Base-by-base conservation (phyloP, 2,797 vertebrate species). In the Peromyscus melanophrys region DNA sequence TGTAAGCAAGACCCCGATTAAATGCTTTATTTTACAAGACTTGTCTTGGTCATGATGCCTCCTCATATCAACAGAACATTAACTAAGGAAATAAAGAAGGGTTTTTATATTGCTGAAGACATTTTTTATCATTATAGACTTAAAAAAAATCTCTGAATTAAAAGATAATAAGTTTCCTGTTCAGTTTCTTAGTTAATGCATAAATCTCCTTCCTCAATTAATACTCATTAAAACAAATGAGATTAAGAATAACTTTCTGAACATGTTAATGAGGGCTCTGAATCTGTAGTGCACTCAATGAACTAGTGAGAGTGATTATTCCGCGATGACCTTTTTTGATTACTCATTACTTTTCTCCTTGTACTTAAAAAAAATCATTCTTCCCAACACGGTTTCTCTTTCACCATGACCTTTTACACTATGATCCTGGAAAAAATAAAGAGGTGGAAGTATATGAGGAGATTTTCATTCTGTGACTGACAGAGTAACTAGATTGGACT, bases 141-240 rank as follows among this genome's bases (percentile, higher is more conserved):
- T 73, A 0, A 25, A 40, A 40, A 49, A 87, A 5, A 88, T 80
- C 9, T 1, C 1, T 9, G 3, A 83, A 76, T 16, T 95, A 9
- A 29, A 95, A 81, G 8, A 2, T 76, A 86, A 34, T 46, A 78
- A 86, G 65, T 57, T 86, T 12, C 4, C 73, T 91, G 10, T 59
- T 37, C 49, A 75, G 10, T 80, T 95, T 92, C 65, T 19, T 84
- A 90, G n/a, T 0, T 84, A 40, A 71, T 49, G 1, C 8, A 90
- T 71, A 69, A 57, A 57, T 34, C n/a, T 61, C 0, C 13, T 91
- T 84, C 43, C 4, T 9, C 57, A 81, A 92, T 85, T 77, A 81
- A 90, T 61, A 57, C 34, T 6, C 52, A 76, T 73, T 97, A 25
- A 88, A 23, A 93, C 52, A 93, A 93, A 65, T 1, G 49, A n/a